Base-by-base conservation (phyloP, 2,113 vertebrate species). In the Mionectes macconnelli region DNA sequence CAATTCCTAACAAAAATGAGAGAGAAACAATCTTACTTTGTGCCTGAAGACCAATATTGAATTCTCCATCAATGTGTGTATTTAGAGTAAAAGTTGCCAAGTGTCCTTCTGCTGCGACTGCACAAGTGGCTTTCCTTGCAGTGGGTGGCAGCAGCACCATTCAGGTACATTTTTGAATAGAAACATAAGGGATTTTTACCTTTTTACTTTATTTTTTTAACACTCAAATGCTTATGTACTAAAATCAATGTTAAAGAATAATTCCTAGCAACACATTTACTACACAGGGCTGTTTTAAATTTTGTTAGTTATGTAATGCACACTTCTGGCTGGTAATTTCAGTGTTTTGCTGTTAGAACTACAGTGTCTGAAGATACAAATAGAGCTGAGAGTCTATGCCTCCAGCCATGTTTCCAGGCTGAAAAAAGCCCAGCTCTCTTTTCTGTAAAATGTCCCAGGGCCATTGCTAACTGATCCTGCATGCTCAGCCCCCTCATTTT, bases 1-100 rank as follows among this genome's bases (percentile, higher is more conserved):
- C 97, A 40, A 98, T 98, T 99, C 98, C 98, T 55, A 99, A 98
- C 20, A 56, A 57, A 55, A 40, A 18, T 4, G 18, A 15, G n/a
- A 60, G 55, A 84, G 25, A 45, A 84, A 68, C n/a, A 2, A 12
- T 56, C 76, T 52, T 47, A 0, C 1, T 60, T 75, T 56, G 47
- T 52, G 45, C 22, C 33, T 27, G 3, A n/a, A 89, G 50, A 28
- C 22, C 12, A 24, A 2, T 53, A 44, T 0, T 33, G 59, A 84
- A 17, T 84, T 87, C 44, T 73, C 25, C 39, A 8, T 62, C 15
- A 56, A 35, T 2, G 7, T n/a, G 16, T 0, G 0, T 19, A 14
- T 33, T 64, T 33, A 12, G 12, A 39, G 12, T 67, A 33, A 25
- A 62, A 45, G 57, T 30, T 78, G 78, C 9, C 42, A 55, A 50